Evolutionary conservation across 1,140 invertebrate species (phyloP).

Genomic region (Leptonema lineaticorne): DNA sequence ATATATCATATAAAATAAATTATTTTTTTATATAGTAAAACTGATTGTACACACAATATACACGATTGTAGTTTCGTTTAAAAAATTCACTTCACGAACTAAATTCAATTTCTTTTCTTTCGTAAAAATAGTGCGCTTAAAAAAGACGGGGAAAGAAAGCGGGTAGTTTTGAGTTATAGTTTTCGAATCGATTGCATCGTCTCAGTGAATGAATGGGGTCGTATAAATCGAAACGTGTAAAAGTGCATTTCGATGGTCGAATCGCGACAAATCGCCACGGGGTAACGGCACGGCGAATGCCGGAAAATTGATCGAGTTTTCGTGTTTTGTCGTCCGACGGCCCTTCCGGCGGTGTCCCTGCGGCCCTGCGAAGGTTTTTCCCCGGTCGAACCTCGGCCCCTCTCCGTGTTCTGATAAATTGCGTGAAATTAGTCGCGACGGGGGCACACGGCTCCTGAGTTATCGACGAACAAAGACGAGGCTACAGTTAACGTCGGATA

Average conservation of each 20-base stretch:
- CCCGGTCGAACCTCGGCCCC: not conserved
- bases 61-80: not conserved
- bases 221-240: not conserved
- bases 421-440: constrained; percentile 41
- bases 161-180: too few relatives aligned
- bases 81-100: not conserved
- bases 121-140: not conserved
- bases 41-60: too few relatives aligned
- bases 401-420: constrained; percentile 39
- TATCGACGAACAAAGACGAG: constrained; percentile 33
- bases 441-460: constrained; percentile 33
- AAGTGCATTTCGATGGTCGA: not conserved
- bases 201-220: not conserved
- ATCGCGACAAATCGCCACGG: constrained; percentile 28
- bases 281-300: constrained; percentile 42
- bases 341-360: constrained; percentile 15
- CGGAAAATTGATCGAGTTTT: constrained; percentile 58
- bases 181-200: too few relatives aligned
- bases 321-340: constrained; percentile 47
- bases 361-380: not conserved
- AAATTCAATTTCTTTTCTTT: not conserved
- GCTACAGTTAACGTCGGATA: constrained; percentile 26
- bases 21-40: too few relatives aligned
- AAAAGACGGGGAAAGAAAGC: not conserved
- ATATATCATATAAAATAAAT: too few relatives aligned